Base-by-base conservation (phyloP, 1,140 invertebrate genomes). In the Saccostrea cuccullata region DNA sequence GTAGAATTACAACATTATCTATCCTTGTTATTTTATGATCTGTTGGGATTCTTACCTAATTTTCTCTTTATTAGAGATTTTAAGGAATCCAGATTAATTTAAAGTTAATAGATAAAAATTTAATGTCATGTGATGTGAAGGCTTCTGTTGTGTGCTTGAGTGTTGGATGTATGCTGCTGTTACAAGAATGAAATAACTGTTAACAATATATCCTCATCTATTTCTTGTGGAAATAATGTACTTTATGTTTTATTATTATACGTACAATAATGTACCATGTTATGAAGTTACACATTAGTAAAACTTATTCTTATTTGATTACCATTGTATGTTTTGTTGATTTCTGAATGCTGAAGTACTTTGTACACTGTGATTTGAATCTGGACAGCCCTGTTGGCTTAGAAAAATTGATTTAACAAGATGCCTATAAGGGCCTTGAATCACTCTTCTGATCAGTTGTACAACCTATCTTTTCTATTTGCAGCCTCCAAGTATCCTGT, bases 231-330 rank as follows among this genome's bases (percentile, higher is more conserved):
- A 77, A 77, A 47, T 47, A 9, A 47, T 47, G 47, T 47, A 47
- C 47, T 77, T 11, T 30, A 30, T 77, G 23, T 77, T 26, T 77
- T 77, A 77, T 36, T 77, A 23, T n/a, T 67, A 67, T 17, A 47
- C n/a, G n/a, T n/a, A n/a, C n/a, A n/a, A n/a, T n/a, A n/a, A n/a
- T 64, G 13, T 77, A 30, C 70, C 70, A 77, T 77, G 70, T 77
- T 77, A 36, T 77, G 70, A 26, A n/a, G 60, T 67, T 77, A 36
- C 30, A 15, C 13, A 30, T 20, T 17, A 64, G 6, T 64, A 64
- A 64, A 64, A 36, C 30, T 36, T 36, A 20, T 64, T n/a, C n/a
- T n/a, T 20, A 64, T 2, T 20, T 8, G n/a, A 20, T 64, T 64
- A 64, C 13, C 15, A 20, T 64, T 64, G 17, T 64, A 64, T 20